Base-by-base conservation (phyloP, 2,888 invertebrate species). In the Dusona sp. region DNA sequence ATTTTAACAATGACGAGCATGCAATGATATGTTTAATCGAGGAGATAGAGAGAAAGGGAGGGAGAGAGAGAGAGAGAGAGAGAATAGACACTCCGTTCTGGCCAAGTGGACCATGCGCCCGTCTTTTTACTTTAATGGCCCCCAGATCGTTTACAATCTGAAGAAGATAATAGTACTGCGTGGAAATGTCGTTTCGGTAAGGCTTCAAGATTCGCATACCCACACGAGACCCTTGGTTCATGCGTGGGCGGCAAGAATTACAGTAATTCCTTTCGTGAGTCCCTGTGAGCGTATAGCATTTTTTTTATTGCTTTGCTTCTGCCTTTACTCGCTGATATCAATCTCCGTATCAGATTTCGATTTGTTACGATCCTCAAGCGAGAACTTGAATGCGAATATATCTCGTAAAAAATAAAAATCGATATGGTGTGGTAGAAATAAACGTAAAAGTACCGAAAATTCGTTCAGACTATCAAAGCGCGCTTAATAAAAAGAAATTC, bases 121-220 rank as follows among this genome's bases (percentile, higher is more conserved):
- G 82, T 82, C 75, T 82, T 70, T 68, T 77, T 70, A 45, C 72
- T 84, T 79, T 79, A 84, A 84, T 79, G 84, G 84, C 70, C 79
- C 70, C 70, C 42, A 70, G 84, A 65, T 45, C 74, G 61, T 79
- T 84, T 84, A 84, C 68, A 79, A 84, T 61, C 79, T 79, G 79
- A 84, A 70, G 74, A 64, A 84, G 84, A 84, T 84, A 79, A 84
- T 79, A 65, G 73, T 75, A 68, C 79, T 38, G 79, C 79, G 68
- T 64, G 75, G 68, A 79, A 79, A 67, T 67, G 67, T 79, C 79
- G 54, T 73, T 84, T 84, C 70, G 84, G 70, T 68, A n/a, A 70
- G 33, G 38, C 25, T 3, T 16, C 54, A 38, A 45, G 78, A 65
- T 67, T 51, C 67, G 78, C 65, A 48, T 38, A 22, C 1, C 68